Evolutionary conservation across 2,888 invertebrate genomes (phyloP).

Genomic region (Encarsia formosa): DNA sequence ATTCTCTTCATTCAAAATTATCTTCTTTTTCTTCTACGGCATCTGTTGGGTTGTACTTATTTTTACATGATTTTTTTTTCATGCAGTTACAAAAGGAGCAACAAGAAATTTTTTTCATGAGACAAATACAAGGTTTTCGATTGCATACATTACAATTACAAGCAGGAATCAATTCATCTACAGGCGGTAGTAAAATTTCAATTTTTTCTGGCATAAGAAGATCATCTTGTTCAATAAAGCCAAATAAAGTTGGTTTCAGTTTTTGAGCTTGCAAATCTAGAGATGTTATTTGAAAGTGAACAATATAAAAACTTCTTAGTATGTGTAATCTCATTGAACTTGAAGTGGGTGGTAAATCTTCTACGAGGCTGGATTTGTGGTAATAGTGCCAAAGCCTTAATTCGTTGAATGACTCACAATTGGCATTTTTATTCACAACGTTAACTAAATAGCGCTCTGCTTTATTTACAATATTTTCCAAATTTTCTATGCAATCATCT

Average conservation of each 20-base stretch:
- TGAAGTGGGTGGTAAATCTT: conserved; percentile 3
- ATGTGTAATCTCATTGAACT: background rate
- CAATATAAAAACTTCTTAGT: conserved; percentile 6
- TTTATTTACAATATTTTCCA: background rate
- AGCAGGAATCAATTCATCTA: too few relatives aligned
- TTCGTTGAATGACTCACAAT: conserved; percentile 1
- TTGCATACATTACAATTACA: too few relatives aligned
- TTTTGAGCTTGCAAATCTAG: background rate
- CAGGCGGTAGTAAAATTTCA: too few relatives aligned
- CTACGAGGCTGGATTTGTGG: background rate
- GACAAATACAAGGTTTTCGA: too few relatives aligned
- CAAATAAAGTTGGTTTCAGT: background rate
- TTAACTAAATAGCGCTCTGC: conserved; percentile 2
- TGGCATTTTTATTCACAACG: background rate
- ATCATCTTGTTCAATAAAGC: background rate
- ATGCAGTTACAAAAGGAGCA: too few relatives aligned
- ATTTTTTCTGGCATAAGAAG: background rate
- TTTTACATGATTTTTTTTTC: too few relatives aligned
- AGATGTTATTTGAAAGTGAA: background rate
- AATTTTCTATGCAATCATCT: background rate
- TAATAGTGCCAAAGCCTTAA: conserved; percentile 3
- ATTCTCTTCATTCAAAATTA: too few relatives aligned
- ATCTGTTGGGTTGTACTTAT: too few relatives aligned
- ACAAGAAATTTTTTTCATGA: too few relatives aligned
- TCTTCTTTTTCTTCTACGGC: too few relatives aligned